phyloP scores from a whole-genome alignment of 2,113 vertebrate genomes.

The Lamprotornis superbus region DNA sequence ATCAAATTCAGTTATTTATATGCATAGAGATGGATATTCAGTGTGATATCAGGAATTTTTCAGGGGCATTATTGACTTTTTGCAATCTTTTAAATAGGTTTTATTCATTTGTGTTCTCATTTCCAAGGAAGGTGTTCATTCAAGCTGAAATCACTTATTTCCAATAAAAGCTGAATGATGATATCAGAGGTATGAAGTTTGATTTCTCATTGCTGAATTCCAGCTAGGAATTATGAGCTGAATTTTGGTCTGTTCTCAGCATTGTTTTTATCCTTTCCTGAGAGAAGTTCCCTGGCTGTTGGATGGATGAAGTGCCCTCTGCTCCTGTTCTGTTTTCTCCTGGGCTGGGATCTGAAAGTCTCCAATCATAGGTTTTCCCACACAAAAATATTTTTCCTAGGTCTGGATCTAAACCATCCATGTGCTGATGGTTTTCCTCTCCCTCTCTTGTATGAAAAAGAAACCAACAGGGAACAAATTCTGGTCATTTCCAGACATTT shows the following conservation, averaged over 20 bases:
- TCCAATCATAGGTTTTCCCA: not conserved
- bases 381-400: not conserved
- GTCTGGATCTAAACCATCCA: not conserved
- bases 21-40: not conserved
- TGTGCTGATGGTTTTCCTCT: not conserved
- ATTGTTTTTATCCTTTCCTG: not conserved
- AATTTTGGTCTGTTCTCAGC: not conserved
- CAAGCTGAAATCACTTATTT: not conserved
- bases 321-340: not conserved
- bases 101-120: not conserved
- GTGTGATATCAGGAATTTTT: not conserved
- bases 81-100: not conserved
- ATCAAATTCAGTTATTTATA: not conserved
- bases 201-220: not conserved
- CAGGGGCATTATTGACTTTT: not conserved
- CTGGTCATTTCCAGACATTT: not conserved
- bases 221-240: not conserved
- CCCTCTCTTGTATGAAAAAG: not conserved
- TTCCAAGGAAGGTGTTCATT: not conserved
- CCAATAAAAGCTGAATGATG: not conserved
- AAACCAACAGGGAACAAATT: not conserved
- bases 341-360: not conserved
- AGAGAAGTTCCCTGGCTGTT: not conserved
- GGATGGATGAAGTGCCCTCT: not conserved
- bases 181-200: not conserved